Evolutionary conservation across 2,888 invertebrate species (phyloP).

Genomic region (Pegoplata infirma): DNA sequence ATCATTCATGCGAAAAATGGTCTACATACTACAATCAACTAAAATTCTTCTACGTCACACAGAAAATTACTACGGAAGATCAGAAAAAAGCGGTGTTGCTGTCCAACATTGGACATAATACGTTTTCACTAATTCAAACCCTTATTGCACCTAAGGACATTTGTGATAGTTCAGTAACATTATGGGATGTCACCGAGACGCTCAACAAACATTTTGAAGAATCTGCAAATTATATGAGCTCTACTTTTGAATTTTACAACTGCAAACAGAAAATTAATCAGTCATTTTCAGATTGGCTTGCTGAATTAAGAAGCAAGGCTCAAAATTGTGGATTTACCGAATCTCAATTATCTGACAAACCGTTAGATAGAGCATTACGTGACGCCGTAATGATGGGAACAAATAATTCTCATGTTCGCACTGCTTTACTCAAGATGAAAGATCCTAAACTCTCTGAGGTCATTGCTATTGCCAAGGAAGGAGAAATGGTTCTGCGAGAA

Average conservation of each 20-base stretch:
- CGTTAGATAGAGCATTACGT: background rate
- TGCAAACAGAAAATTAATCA: constrained; percentile 10
- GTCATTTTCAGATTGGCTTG: background rate
- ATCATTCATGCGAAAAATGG: constrained; percentile 6
- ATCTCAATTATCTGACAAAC: constrained; percentile 1
- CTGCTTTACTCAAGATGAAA: too few species aligned
- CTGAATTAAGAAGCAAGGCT: constrained; percentile 7
- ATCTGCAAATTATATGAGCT: constrained; percentile 8
- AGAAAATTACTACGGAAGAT: background rate
- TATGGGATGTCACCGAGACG: too few species aligned
- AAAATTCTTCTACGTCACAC: background rate
- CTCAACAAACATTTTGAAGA: constrained; percentile 3
- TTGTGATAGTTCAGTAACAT: too few species aligned
- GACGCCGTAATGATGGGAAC: background rate
- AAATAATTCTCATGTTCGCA: background rate
- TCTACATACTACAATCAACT: constrained; percentile 1
- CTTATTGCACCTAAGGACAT: too few species aligned
- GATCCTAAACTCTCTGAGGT: too few species aligned
- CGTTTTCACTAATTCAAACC: too few species aligned
- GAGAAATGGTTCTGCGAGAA: too few species aligned
- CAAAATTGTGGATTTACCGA: constrained; percentile 6
- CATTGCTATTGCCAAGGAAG: too few species aligned
- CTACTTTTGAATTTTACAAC: constrained; percentile 4
- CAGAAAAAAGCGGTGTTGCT: background rate
- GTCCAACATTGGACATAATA: too few species aligned